Evolutionary conservation across 2,888 invertebrate species (phyloP).

Genomic region (Lycia hirtaria): DNA sequence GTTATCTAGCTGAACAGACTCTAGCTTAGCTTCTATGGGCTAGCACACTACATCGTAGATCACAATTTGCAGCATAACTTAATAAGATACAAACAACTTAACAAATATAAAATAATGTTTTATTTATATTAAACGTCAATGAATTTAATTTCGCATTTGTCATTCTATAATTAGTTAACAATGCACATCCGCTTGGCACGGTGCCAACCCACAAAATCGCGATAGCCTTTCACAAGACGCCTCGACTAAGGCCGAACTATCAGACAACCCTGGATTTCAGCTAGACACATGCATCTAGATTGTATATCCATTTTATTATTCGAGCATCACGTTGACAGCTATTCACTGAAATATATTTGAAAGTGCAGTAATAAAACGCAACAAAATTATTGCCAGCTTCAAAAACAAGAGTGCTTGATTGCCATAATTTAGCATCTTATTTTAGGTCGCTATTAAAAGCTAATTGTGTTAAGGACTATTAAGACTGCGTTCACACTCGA

Average conservation of each 20-base stretch:
- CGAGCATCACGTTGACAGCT: constrained; percentile 37
- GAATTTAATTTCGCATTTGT: constrained; percentile 32
- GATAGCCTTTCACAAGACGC: constrained; percentile 30
- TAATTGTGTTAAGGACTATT: constrained; percentile 74
- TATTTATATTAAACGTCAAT: background rate
- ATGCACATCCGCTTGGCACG: constrained; percentile 29
- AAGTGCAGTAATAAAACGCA: constrained; percentile 40
- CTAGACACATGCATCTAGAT: constrained; percentile 16
- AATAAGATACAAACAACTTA: no score
- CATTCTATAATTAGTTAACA: constrained; percentile 23
- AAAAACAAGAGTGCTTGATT: constrained; percentile 50
- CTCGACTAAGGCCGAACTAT: constrained; percentile 34
- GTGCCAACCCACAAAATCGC: constrained; percentile 21
- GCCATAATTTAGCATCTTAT: constrained; percentile 74
- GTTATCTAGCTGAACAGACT: no score
- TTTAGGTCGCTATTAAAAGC: constrained; percentile 69
- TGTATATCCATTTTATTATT: constrained; percentile 21
- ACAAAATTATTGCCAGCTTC: constrained; percentile 43
- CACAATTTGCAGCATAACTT: no score
- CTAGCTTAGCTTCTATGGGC: no score
- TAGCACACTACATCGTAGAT: no score
- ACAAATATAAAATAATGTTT: no score
- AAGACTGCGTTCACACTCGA: constrained; percentile 44
- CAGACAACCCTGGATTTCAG: constrained; percentile 32
- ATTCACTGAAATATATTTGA: constrained; percentile 39